Base-by-base conservation (phyloP, 92 coral and sea anemone species). In the Muricea muricata region DNA sequence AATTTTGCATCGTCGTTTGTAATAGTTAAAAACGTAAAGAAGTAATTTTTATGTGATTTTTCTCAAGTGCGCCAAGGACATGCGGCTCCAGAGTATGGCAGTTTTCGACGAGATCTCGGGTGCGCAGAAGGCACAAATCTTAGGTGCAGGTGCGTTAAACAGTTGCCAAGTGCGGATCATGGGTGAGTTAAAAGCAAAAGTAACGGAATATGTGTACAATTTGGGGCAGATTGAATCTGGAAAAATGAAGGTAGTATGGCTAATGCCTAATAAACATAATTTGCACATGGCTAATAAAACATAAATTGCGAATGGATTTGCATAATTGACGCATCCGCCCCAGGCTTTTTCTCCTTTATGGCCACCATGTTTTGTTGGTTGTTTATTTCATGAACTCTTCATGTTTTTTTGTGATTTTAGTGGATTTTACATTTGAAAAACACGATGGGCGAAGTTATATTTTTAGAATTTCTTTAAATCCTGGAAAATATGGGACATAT, bases 401-500 rank as follows among this genome's bases (percentile, higher is more conserved):
- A 37, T 4, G 9, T 4, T 37, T n/a, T n/a, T n/a, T n/a, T n/a
- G n/a, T n/a, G n/a, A 15, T 57, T 57, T 30, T 20, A 37, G 9
- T 37, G 4, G 42, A 37, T 54, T 54, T 54, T 14, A 17, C 58
- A 54, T 54, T 54, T 15, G 6, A 54, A 54, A 54, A n/a, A 54
- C 3, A 50, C 42, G 13, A 9, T 50, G 4, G 58, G 17, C 4
- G 0, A 54, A 54, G 5, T 24, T 54, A 0, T 54, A n/a, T 37
- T 37, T 37, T 37, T 37, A 4, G 42, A 4, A 37, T 37, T 37
- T 37, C 9, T 37, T 37, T 37, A 20, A 63, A 11, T 17, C 30
- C 35, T 67, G 24, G 30, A 9, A 70, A n/a, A 15, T 55, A 95
- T 95, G 98, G 98, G 98, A 20, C 89, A 97, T 31, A 52, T 91